A percentile compares a stretch with the other conserved stretches of the same genome.
These are phyloP conservation scores for Arge pagana DNA, from an alignment of 2,888 invertebrate species.

Conservation along the genomic window DNA sequence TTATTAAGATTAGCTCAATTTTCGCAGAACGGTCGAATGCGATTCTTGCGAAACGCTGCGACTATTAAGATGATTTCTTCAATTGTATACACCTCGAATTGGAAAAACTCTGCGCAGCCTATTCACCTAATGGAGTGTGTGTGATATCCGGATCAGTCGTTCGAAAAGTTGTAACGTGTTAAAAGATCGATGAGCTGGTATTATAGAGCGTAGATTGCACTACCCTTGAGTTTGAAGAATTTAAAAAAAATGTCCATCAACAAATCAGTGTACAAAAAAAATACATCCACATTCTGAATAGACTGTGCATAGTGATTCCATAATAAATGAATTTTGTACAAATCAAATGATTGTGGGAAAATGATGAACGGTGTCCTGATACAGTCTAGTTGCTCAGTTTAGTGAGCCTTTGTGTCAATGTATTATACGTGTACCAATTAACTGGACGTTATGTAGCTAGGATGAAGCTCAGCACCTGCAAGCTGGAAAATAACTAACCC, in stretches of 20 bases:
- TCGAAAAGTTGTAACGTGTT: too few relatives aligned
- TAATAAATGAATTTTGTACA: constrained; percentile 39
- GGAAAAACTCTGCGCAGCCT: constrained; percentile 2
- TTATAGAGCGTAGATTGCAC: background rate
- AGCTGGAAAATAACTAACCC: too few relatives aligned
- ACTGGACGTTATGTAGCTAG: too few relatives aligned
- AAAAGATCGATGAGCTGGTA: too few relatives aligned
- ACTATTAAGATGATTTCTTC: constrained; percentile 39
- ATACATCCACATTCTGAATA: background rate
- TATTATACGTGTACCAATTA: too few relatives aligned
- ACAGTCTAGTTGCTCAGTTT: too few relatives aligned
- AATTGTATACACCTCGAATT: constrained; percentile 36
- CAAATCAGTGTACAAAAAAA: background rate
- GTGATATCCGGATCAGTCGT: background rate
- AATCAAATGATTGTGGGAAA: constrained; percentile 32
- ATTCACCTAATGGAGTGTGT: constrained; percentile 9
- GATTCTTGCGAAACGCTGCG: constrained; percentile 48
- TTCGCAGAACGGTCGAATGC: constrained; percentile 40
- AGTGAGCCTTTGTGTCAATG: too few relatives aligned
- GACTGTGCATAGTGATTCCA: constrained; percentile 12
- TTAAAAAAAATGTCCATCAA: background rate
- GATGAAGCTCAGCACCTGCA: too few relatives aligned
- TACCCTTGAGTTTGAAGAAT: background rate
- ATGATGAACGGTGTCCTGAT: too few relatives aligned
- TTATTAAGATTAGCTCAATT: constrained; percentile 51